Conservation (phyloP, 2,113 vertebrate genomes). For the Pogona vitticeps region DNA sequence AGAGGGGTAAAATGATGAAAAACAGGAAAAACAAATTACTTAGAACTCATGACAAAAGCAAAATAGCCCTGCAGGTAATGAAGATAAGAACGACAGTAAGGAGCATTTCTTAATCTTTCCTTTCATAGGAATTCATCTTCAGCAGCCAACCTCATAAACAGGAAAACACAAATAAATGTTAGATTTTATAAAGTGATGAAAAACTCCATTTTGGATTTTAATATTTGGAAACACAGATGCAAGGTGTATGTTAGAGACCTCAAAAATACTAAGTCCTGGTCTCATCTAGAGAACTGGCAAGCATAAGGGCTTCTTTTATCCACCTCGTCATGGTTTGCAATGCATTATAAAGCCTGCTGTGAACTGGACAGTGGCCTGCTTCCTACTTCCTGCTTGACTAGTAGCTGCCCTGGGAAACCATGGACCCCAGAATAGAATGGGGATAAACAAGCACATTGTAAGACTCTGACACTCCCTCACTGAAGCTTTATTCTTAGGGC, state of each 20-base stretch:
- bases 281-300: conserved; percentile 15
- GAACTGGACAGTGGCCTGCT: conserved; percentile 10
- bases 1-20: not conserved
- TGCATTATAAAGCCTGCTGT: conserved; percentile 20
- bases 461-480: conserved; percentile 5
- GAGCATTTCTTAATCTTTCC: conserved; percentile 13
- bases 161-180: not conserved
- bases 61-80: conserved; percentile 22
- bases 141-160: conserved; percentile 1
- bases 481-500: conserved; percentile 21
- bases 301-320: conserved; percentile 27
- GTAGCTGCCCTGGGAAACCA: not conserved
- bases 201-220: not conserved
- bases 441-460: conserved; percentile 19
- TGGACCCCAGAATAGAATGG: not conserved
- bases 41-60: not conserved
- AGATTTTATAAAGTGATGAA: conserved; percentile 2
- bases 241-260: not conserved
- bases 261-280: conserved; percentile 8
- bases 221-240: conserved; percentile 11
- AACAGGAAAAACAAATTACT: not conserved
- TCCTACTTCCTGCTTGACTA: conserved; percentile 19
- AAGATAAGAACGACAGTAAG: conserved; percentile 16
- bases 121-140: conserved; percentile 13
- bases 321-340: conserved; percentile 26